Percentiles rank a stretch among this genome's conserved stretches.
phyloP scores from a whole-genome alignment of 2,113 vertebrate genomes.

The Copsychus sechellarum region DNA sequence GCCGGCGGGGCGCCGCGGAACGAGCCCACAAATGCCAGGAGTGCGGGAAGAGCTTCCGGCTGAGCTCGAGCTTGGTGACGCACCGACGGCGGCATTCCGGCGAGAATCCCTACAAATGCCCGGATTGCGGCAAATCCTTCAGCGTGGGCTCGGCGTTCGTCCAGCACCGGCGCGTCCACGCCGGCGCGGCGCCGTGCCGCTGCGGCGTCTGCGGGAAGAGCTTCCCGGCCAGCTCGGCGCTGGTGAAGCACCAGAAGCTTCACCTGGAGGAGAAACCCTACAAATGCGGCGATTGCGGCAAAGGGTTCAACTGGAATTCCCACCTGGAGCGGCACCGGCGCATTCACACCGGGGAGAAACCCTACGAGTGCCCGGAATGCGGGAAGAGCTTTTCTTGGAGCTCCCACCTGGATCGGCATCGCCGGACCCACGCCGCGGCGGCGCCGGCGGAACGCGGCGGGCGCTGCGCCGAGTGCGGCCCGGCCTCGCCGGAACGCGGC shows the following conservation, averaged over 20 bases:
- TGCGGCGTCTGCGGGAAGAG: not conserved
- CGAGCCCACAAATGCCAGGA: conserved; percentile 61
- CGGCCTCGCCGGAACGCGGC: too few species aligned
- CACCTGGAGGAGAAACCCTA: not conserved
- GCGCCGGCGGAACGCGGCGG: rapidly evolving
- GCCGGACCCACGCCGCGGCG: not conserved
- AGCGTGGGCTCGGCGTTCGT: not conserved
- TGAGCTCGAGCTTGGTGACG: rapidly evolving
- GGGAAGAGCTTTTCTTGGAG: conserved; percentile 85
- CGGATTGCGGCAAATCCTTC: not conserved
- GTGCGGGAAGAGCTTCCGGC: conserved; percentile 81
- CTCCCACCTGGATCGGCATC: conserved; percentile 70
- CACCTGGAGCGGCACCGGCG: conserved; percentile 63
- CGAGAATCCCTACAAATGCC: rapidly evolving
- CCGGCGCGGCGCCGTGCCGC: not conserved
- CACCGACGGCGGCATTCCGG: rapidly evolving
- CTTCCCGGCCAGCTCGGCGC: rapidly evolving
- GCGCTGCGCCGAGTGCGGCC: not conserved
- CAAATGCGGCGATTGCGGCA: too few species aligned
- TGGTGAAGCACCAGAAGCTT: not conserved
- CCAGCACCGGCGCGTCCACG: not conserved
- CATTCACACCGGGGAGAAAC: not conserved
- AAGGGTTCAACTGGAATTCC: conserved; percentile 72
- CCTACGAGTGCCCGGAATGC: conserved; percentile 26
- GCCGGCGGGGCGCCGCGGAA: not conserved